Evolutionary conservation across 92 coral and sea anemone species (phyloP), one percentile per base, ranked within the genome.

Genomic region (Isaurus tuberculatus): DNA sequence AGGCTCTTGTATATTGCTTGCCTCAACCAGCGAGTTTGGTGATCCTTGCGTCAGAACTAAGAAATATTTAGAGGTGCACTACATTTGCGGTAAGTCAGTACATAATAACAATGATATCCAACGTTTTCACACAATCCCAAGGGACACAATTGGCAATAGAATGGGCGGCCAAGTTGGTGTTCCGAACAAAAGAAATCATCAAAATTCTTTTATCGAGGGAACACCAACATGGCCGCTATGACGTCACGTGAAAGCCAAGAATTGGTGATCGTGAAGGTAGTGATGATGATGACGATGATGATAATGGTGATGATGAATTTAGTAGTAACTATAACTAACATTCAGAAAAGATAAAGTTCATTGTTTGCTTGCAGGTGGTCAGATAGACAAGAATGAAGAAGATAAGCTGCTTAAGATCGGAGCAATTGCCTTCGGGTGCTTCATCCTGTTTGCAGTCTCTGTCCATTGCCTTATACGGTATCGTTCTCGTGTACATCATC

Each of bases 11-110:
- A 19, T 15, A 2, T 51, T 70, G 0, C 46, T 11, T 19, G 75
- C 75, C 23, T 70, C 75, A 37, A 70, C 34, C 75, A 37, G 55
- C 75, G 75, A 34, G 55, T 70, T 34, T 70, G 75, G 75, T 33
- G 75, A 70, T 17, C 75, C 75, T 22, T 70, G 75, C 31, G 25
- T 13, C 16, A 30, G 75, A 8, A 70, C 53, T 34, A 14, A 6
- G 17, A 70, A 70, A 17, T 70, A 70, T n/a, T 31, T 70, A 19
- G 75, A 70, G 28, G 51, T 70, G 4, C 48, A 70, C 53, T 70
- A 70, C 30, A 36, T 27, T n/a, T 70, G 75, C 15, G 75, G 75
- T 70, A 70, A 26, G 67, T 57, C n/a, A 22, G 17, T 17, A 1
- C 1, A 44, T 44, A 44, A 44, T 17, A 8, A 4, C 15, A 44